Conservation (phyloP, 2,797 vertebrate species). For the Platalea minor region DNA sequence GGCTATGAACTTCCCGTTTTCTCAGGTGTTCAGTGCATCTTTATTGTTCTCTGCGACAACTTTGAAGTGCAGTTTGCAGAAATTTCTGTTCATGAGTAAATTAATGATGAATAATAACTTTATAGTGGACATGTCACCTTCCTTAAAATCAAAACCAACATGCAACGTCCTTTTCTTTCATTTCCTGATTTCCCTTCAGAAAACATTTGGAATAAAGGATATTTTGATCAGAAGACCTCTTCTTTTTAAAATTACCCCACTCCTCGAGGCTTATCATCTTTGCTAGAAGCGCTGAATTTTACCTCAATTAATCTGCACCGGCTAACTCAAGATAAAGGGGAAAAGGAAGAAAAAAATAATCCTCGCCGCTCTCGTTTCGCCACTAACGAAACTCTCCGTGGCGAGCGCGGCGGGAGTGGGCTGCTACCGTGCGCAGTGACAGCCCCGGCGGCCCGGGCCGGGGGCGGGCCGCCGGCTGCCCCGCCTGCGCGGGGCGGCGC, state of each 20-base stretch:
- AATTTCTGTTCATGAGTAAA: neutral
- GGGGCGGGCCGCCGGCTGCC: neutral
- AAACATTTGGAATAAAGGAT: neutral
- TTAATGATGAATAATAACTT: neutral
- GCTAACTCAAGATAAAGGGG: too few species aligned
- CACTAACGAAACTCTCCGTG: neutral
- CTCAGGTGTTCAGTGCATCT: neutral
- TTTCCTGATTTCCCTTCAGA: neutral
- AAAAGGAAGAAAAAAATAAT: fast-evolving
- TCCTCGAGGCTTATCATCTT: neutral
- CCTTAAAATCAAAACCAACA: neutral
- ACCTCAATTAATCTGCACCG: neutral
- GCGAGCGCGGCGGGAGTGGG: too few species aligned
- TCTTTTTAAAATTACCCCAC: neutral
- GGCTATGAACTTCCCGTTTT: neutral
- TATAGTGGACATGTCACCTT: fast-evolving
- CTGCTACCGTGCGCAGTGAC: too few species aligned
- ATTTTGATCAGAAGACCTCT: neutral
- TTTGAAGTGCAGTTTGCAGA: neutral
- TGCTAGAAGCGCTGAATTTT: neutral
- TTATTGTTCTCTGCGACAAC: neutral
- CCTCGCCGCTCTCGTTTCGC: neutral
- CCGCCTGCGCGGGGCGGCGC: neutral
- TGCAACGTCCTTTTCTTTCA: fast-evolving
- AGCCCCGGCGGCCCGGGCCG: neutral